Base-by-base conservation (phyloP, 1,140 invertebrate genomes). In the Lamellibrachia luymesi region DNA sequence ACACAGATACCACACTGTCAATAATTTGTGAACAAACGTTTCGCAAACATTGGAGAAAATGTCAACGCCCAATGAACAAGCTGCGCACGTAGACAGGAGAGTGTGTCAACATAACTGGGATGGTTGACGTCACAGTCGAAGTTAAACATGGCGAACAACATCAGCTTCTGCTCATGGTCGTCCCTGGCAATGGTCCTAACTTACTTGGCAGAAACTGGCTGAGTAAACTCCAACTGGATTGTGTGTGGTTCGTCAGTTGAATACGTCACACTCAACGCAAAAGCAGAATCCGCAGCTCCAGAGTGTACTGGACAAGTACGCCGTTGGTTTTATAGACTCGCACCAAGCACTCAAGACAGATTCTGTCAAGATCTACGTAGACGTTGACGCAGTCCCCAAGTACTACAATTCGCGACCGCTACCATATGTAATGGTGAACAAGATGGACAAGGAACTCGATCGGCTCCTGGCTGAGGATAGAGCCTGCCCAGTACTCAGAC, bases 171-270 rank as follows among this genome's bases (percentile, higher is more conserved):
- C 52, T 92, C 7, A 92, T 51, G 50, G 52, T 92, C 51, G 92
- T 52, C 50, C 92, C 4, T 51, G 92, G 50, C 50, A n/a, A n/a
- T 13, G 52, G 92, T 13, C 27, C 52, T 17, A 38, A 17, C n/a
- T 92, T 92, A n/a, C 13, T 92, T 8, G 1, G 92, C 50, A 92
- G 92, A n/a, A 64, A 92, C 92, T 92, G 92, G 92, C 50, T 92
- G 92, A 52, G 92, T n/a, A 7, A 13, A n/a, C 51, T 92, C 51
- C 7, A 92, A 10, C n/a, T 92, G 51, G 52, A 92, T n/a, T 92
- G 92, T 17, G 50, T 7, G 90, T 13, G 90, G 22, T 91, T 91
- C 90, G 4, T 25, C 90, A 91, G 22, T 91, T 91, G 90, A 91
- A 91, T 51, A n/a, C 90, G 2, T 38, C 50, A 91, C 90, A 91